These are phyloP conservation scores for Cheilosia urbana DNA, from an alignment of 2,888 invertebrate species.

Conservation along the genomic window DNA sequence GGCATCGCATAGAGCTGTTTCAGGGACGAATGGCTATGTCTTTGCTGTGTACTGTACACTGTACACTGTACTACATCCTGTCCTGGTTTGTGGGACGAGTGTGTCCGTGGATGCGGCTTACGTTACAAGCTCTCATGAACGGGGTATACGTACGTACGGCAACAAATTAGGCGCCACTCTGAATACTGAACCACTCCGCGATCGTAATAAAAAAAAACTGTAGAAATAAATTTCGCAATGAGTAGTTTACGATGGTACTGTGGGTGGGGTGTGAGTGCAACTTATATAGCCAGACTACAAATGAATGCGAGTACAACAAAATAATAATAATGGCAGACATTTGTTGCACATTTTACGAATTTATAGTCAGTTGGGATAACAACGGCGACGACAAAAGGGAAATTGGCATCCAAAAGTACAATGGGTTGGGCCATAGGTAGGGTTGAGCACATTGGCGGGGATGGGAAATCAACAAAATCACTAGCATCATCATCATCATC, in stretches of 20 bases:
- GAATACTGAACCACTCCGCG: constrained; percentile 24
- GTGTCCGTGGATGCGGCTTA: constrained; percentile 13
- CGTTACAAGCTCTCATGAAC: constrained; percentile 20
- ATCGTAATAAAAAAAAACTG: constrained; percentile 24
- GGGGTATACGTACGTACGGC: constrained; percentile 1
- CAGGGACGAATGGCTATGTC: constrained; percentile 8
- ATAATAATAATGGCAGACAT: constrained; percentile 40
- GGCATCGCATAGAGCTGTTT: constrained; percentile 5
- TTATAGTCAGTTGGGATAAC: constrained; percentile 21
- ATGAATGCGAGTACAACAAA: constrained; percentile 38
- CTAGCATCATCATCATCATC: constrained; percentile 8
- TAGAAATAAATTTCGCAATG: constrained; percentile 51
- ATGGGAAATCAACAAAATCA: constrained; percentile 13
- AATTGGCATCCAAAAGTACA: constrained; percentile 21
- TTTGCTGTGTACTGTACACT: background rate
- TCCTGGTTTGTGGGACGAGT: constrained; percentile 8
- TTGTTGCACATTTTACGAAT: constrained; percentile 46
- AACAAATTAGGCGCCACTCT: constrained; percentile 59
- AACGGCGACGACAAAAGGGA: constrained; percentile 18
- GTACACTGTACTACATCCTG: background rate
- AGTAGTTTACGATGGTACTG: constrained; percentile 16
- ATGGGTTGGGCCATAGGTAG: constrained; percentile 3
- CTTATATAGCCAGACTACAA: constrained; percentile 24
- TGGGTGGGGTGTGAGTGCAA: background rate
- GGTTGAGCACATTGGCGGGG: background rate